Percentiles rank a stretch among this genome's conserved stretches.
Conservation (phyloP, 2,888 invertebrate species). For the Blastobasis adustella region DNA sequence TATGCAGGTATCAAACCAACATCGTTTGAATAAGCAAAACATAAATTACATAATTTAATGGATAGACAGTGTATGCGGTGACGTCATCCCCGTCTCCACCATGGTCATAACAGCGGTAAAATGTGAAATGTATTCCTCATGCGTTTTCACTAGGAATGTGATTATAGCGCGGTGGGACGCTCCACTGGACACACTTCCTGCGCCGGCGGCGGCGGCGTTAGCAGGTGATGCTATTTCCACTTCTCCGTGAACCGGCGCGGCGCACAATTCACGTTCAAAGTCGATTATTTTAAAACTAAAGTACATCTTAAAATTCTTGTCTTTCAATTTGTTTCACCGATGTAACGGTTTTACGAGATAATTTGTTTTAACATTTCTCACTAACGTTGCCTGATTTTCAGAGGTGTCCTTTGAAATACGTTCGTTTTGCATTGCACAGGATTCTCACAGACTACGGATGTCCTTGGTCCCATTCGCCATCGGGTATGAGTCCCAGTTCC, state of each 20-base stretch:
- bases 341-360: no score
- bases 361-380: no score
- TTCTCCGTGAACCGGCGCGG: constrained; percentile 51
- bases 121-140: background rate
- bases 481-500: constrained; percentile 42
- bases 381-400: no score
- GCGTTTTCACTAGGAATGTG: constrained; percentile 20
- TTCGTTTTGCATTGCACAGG: background rate
- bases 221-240: constrained; percentile 63
- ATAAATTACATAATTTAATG: no score
- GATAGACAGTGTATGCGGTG: no score
- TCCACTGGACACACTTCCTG: constrained; percentile 56
- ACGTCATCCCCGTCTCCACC: no score
- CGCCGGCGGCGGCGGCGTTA: constrained; percentile 26
- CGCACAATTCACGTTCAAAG: constrained; percentile 61
- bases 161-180: constrained; percentile 21
- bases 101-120: no score
- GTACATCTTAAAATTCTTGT: no score
- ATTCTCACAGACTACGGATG: constrained; percentile 8
- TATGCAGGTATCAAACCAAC: no score
- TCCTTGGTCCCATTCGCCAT: constrained; percentile 21
- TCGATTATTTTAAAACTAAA: constrained; percentile 46
- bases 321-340: no score
- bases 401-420: no score
- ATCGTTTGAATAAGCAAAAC: no score